A percentile compares a stretch with the other conserved stretches of the same genome.
phyloP scores from a whole-genome alignment of 2,888 invertebrate genomes.

The Falcaria lacertinaria region DNA sequence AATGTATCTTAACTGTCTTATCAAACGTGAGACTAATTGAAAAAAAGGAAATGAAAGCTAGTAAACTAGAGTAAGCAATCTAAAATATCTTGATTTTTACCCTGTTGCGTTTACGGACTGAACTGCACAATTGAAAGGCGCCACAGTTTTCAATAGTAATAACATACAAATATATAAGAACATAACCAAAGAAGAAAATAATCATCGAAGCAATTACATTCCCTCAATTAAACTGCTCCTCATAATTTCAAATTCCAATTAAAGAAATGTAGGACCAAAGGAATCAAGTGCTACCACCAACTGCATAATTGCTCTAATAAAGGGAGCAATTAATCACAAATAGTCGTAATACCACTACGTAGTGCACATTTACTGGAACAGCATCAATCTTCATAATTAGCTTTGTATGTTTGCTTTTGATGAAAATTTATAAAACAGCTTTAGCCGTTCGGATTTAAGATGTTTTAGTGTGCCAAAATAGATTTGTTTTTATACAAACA shows the following conservation, averaged over 20 bases:
- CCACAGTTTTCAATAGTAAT: no score
- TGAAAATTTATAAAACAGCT: slow-evolving; percentile 5
- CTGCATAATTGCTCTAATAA: slow-evolving; percentile 46
- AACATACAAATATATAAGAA: no score
- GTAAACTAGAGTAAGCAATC: no score
- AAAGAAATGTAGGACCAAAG: slow-evolving; percentile 7
- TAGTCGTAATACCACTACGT: no score
- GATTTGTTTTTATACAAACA: background rate
- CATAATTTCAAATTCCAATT: slow-evolving; percentile 1
- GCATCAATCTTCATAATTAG: slow-evolving; percentile 19
- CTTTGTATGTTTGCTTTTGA: slow-evolving; percentile 4
- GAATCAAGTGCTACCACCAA: slow-evolving; percentile 13
- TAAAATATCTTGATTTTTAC: no score
- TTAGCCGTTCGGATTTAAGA: background rate
- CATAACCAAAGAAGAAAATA: background rate
- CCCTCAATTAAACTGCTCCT: background rate
- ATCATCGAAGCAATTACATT: background rate
- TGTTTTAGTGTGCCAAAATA: background rate
- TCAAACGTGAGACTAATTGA: slow-evolving; percentile 6
- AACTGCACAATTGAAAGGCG: no score
- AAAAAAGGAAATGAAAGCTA: background rate
- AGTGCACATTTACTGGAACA: slow-evolving; percentile 13
- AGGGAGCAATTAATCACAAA: slow-evolving; percentile 46
- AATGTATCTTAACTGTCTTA: background rate
- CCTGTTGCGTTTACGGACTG: no score